Base-by-base conservation (phyloP, 1,140 invertebrate species). In the Lucilia sericata region DNA sequence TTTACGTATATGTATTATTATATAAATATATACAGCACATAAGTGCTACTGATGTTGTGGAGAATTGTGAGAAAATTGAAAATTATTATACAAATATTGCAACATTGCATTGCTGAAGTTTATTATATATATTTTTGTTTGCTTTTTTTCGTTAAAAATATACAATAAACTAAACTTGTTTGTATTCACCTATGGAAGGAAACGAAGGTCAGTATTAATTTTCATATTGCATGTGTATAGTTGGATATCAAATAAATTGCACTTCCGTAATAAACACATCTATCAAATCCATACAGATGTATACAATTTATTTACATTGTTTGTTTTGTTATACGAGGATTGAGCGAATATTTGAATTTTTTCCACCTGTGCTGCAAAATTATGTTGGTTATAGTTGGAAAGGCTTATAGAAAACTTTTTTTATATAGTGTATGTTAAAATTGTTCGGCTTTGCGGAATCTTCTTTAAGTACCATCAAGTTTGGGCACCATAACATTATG, bases 101-200 rank as follows among this genome's bases (percentile, higher is more conserved):
- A 60, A 60, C 55, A 42, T 42, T 42, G 25, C 42, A 60, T 60
- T 60, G 55, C 7, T n/a, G 55, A 60, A 17, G n/a, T 5, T 5
- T 17, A 17, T n/a, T 60, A 14, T 60, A 60, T 60, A 7, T 60
- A 17, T 60, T n/a, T 60, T 60, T 87, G 84, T 86, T 88, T 76
- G n/a, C 25, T 30, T 30, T 30, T 30, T 30, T 30, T 30, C 25
- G 87, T 85, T 60, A 60, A 60, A n/a, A 60, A 60, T 14, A 60
- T 17, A 60, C 14, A 60, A 60, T 60, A 60, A n/a, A 60, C 55
- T 60, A 14, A 14, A 60, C 14, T n/a, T 60, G 55, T 60, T 60
- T 60, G 55, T 60, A 60, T 60, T 60, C 14, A n/a, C 55, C 14
- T 7, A 14, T 60, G 55, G n/a, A 60, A n/a, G 55, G n/a, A 17